A percentile compares a stretch with the other conserved stretches of the same genome.
Evolutionary conservation across 2,888 invertebrate species (phyloP).

Genomic region (Parnassius mnemosyne): DNA sequence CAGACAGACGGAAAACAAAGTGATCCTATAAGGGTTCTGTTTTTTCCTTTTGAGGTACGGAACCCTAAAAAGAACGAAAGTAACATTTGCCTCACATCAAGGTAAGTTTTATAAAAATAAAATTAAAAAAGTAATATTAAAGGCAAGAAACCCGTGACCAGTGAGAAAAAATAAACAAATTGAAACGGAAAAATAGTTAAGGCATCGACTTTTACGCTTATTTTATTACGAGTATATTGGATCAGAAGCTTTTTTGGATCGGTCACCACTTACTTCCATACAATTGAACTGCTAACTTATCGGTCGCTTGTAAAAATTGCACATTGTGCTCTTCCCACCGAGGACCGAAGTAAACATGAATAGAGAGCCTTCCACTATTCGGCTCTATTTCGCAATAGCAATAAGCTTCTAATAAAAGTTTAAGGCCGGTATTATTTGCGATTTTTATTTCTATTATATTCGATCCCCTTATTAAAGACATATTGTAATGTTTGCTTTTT

Average conservation of each 20-base stretch:
- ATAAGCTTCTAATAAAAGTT: slow-evolving; percentile 29
- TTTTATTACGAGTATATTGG: slow-evolving; percentile 32
- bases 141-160: too few species aligned
- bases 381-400: slow-evolving; percentile 23
- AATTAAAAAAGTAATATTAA: too few species aligned
- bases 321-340: slow-evolving; percentile 45
- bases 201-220: slow-evolving; percentile 8
- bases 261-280: slow-evolving; percentile 59
- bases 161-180: too few species aligned
- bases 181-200: background rate
- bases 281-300: slow-evolving; percentile 67
- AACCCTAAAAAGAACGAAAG: too few species aligned
- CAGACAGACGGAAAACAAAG: too few species aligned
- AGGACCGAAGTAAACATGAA: slow-evolving; percentile 41
- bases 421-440: slow-evolving; percentile 27
- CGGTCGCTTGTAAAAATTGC: slow-evolving; percentile 52
- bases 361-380: slow-evolving; percentile 32
- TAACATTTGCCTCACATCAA: too few species aligned
- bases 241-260: slow-evolving; percentile 43
- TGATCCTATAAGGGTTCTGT: too few species aligned
- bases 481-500: background rate
- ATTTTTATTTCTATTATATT: slow-evolving; percentile 21
- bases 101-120: too few species aligned
- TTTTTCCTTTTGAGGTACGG: too few species aligned
- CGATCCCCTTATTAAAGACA: slow-evolving; percentile 16